Evolutionary conservation across 2,113 vertebrate species (phyloP), one percentile per base, ranked within the genome.

Genomic region (Orientallactaga bullata): DNA sequence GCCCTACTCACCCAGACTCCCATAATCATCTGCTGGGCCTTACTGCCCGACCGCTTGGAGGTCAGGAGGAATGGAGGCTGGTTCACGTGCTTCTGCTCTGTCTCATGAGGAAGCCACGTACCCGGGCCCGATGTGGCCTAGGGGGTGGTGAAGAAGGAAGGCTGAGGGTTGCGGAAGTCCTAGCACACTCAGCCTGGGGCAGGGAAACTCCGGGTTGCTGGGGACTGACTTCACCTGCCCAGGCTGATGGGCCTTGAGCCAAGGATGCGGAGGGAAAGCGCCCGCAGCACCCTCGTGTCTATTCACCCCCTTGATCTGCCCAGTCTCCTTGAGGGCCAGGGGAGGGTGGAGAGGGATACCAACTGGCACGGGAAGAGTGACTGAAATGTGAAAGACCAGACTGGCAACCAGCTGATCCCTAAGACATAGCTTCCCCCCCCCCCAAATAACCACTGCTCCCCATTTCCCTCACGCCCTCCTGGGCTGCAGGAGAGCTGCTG

Each of bases 1-100:
- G 85, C 42, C 42, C 69, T 58, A 92, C 98, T 97, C 92, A 98
- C 98, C 87, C 95, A 79, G 26, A 81, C 97, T 82, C 97, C 97
- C 63, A 89, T 7, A 76, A 98, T 42, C 58, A 94, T 58, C 69
- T 84, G 80, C 78, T 78, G 88, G n/a, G 73, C 73, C 83, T 89
- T 97, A 12, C 71, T 51, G 69, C 96, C 39, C 0, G 96, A 94
- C 35, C 98, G 90, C 86, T 98, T 98, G 8, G 98, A 95, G 51
- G 98, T 96, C 3, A 98, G 95, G 87, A 98, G 96, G 96, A 99
- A 98, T 0, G 98, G 98, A 1, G 97, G 94, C 37, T 89, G 95
- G 39, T 72, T 96, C 87, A 55, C 5, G 0, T 21, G 24, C 51
- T 30, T 95, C n/a, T 37, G 69, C 21, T 32, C 68, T 13, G 88